phyloP scores from a whole-genome alignment of 2,888 invertebrate species.

The Nysson spinosus region DNA sequence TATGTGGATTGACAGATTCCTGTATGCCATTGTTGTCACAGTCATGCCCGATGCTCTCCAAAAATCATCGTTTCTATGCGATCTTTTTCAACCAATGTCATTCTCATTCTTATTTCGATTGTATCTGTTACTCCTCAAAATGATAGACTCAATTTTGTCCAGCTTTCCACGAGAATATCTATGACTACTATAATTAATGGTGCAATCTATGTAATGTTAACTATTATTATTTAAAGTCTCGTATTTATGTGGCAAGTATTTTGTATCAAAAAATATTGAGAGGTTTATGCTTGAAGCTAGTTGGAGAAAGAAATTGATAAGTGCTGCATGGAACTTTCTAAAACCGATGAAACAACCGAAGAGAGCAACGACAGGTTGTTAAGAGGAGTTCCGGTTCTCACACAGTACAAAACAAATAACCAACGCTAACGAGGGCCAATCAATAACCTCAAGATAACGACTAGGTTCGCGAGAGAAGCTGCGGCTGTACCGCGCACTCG shows the following conservation, averaged over 20 bases:
- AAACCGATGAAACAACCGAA: constrained; percentile 4
- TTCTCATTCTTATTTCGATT: constrained; percentile 10
- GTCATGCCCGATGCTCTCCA: constrained; percentile 74
- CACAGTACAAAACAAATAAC: constrained; percentile 66
- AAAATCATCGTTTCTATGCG: constrained; percentile 54
- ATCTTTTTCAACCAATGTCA: constrained; percentile 41
- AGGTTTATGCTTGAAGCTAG: too few species aligned
- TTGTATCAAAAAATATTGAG: too few species aligned
- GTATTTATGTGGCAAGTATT: too few species aligned
- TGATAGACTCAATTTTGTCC: too few species aligned
- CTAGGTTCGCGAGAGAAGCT: constrained; percentile 63
- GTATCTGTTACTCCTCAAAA: too few species aligned
- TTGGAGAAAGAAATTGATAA: neutral
- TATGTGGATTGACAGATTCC: constrained; percentile 76
- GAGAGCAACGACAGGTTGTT: constrained; percentile 18
- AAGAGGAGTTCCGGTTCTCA: constrained; percentile 71
- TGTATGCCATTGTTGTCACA: constrained; percentile 71
- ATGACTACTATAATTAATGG: too few species aligned
- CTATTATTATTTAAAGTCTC: too few species aligned
- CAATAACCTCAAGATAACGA: constrained; percentile 74
- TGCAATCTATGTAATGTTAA: too few species aligned
- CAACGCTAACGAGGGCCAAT: constrained; percentile 71
- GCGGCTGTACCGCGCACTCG: constrained; percentile 60
- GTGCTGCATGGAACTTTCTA: neutral
- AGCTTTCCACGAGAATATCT: too few species aligned